Conservation (phyloP, 2,888 invertebrate species). For the Megastigmus dorsalis region DNA sequence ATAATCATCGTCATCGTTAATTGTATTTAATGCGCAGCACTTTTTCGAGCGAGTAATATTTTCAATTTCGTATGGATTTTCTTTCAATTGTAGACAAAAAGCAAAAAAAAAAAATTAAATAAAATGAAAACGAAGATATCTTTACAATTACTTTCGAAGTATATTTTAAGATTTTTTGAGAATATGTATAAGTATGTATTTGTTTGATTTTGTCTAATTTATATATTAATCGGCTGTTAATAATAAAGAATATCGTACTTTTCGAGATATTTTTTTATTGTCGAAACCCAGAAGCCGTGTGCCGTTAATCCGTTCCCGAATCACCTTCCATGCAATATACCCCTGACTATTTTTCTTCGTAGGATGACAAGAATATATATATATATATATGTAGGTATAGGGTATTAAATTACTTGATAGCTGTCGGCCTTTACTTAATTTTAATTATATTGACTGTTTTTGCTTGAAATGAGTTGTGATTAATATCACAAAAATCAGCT, state of each 20-base stretch:
- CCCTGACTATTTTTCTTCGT: too few relatives aligned
- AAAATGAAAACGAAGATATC: neutral
- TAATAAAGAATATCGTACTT: constrained; percentile 53
- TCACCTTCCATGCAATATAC: too few relatives aligned
- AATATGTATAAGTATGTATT: constrained; percentile 29
- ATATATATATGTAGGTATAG: too few relatives aligned
- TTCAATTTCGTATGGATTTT: neutral
- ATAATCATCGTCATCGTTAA: constrained; percentile 39
- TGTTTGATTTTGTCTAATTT: constrained; percentile 46
- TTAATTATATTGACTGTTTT: too few relatives aligned
- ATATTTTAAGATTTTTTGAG: constrained; percentile 18
- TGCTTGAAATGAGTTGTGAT: too few relatives aligned
- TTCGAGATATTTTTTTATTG: constrained; percentile 41
- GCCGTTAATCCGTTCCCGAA: too few relatives aligned
- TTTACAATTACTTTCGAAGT: neutral
- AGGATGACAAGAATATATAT: too few relatives aligned
- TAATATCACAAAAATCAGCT: too few relatives aligned
- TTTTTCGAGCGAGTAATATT: constrained; percentile 8
- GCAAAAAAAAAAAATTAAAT: too few relatives aligned
- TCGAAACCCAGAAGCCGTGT: neutral
- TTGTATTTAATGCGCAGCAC: constrained; percentile 16
- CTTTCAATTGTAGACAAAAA: too few relatives aligned
- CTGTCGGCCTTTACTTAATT: too few relatives aligned
- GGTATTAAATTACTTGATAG: too few relatives aligned
- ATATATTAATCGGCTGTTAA: constrained; percentile 50